These are phyloP conservation scores for Nixonia krombeini DNA, from an alignment of 1,140 invertebrate genomes.

Conservation along the genomic window DNA sequence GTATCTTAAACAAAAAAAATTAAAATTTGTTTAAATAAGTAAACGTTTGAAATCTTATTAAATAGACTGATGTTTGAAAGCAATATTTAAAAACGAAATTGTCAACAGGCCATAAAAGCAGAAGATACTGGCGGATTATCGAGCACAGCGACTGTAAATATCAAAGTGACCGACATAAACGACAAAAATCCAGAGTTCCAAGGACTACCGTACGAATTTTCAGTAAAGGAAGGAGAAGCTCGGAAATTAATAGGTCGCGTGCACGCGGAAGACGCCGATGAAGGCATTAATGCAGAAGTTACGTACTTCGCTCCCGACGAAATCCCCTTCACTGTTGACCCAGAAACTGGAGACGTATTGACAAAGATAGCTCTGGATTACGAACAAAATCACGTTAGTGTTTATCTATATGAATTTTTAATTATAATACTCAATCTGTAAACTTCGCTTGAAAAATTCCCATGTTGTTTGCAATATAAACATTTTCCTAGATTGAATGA, in stretches of 20 bases:
- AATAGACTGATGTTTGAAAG: background rate
- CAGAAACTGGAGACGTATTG: slow-evolving; percentile 82
- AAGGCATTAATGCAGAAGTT: slow-evolving; percentile 77
- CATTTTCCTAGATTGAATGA: no score
- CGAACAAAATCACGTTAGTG: slow-evolving; percentile 81
- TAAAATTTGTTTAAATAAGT: no score
- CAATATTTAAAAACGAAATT: no score
- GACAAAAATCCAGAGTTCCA: slow-evolving; percentile 90
- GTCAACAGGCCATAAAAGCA: slow-evolving; percentile 81
- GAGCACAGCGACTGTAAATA: slow-evolving; percentile 86
- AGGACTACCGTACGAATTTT: slow-evolving; percentile 83
- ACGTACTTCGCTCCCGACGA: slow-evolving; percentile 82
- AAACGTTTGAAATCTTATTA: no score
- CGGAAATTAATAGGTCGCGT: slow-evolving; percentile 82
- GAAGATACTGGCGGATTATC: slow-evolving; percentile 88
- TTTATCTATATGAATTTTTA: slow-evolving; percentile 4
- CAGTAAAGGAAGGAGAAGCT: slow-evolving; percentile 84
- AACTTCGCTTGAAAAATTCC: no score
- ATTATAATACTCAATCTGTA: background rate
- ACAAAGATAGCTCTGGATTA: slow-evolving; percentile 86
- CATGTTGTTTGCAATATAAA: no score
- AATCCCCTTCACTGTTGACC: slow-evolving; percentile 84
- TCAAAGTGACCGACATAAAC: slow-evolving; percentile 91
- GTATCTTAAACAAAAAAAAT: no score
- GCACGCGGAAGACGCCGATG: slow-evolving; percentile 87